These are phyloP conservation scores for Rotaria macrura DNA, from an alignment of 2,888 invertebrate species.

Conservation along the genomic window DNA sequence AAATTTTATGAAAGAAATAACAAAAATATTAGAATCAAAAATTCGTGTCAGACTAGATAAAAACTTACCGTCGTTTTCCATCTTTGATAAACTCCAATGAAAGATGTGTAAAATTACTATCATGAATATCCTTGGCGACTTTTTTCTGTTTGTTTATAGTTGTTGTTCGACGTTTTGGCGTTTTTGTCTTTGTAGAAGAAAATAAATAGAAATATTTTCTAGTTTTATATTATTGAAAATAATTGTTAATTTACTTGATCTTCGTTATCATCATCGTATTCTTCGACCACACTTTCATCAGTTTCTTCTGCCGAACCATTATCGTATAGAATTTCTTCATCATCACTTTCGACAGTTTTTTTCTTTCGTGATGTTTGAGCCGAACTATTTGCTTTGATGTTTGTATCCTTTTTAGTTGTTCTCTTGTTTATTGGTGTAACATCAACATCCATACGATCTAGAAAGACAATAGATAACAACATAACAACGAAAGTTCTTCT, in stretches of 20 bases:
- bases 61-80: background rate
- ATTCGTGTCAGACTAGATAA: too few species aligned
- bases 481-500: background rate
- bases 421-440: background rate
- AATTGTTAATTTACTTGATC: background rate
- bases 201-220: background rate
- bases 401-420: background rate
- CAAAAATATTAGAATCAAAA: too few species aligned
- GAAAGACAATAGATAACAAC: background rate
- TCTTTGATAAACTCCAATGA: background rate
- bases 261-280: background rate
- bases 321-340: background rate
- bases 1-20: too few species aligned
- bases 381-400: background rate
- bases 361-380: background rate
- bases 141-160: background rate
- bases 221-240: background rate
- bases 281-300: background rate
- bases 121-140: background rate
- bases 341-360: background rate
- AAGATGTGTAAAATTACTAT: background rate
- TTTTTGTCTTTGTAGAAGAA: background rate
- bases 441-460: slow-evolving; percentile 18
- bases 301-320: background rate
- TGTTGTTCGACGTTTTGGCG: background rate